Percentiles rank a stretch among this genome's conserved stretches.
Conservation (phyloP, 2,888 invertebrate species). For the Ectemnius cavifrons region DNA sequence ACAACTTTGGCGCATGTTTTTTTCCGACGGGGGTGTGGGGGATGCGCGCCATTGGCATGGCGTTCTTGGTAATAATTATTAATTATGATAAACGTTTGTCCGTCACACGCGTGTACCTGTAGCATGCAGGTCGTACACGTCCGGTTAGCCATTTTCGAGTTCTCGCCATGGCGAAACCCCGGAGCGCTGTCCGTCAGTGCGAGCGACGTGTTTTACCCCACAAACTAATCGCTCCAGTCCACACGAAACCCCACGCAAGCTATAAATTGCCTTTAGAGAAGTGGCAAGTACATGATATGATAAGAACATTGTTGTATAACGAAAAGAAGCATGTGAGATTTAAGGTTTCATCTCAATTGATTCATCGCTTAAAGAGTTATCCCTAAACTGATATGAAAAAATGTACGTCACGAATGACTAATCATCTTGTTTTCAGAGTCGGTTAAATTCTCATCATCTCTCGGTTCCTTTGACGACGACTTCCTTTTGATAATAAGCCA, state of each 20-base stretch:
- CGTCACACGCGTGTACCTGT: conserved; percentile 5
- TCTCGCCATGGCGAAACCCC: conserved; percentile 37
- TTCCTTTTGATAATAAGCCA: background rate
- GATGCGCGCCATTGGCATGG: too few species aligned
- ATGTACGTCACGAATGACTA: background rate
- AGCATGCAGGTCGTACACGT: too few species aligned
- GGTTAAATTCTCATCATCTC: background rate
- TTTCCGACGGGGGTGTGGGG: too few species aligned
- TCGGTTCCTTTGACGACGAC: background rate
- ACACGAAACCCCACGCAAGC: background rate
- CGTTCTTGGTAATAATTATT: conserved; percentile 37
- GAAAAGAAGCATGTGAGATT: too few species aligned
- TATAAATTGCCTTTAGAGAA: too few species aligned
- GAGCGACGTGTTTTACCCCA: conserved; percentile 42
- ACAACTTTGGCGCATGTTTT: too few species aligned
- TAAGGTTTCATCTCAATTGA: too few species aligned
- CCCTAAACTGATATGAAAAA: too few species aligned
- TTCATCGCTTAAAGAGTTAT: too few species aligned
- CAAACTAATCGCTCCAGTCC: conserved; percentile 40
- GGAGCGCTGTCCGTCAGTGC: conserved; percentile 51
- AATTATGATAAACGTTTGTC: conserved; percentile 40
- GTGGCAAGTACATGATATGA: too few species aligned
- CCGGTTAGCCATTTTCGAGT: conserved; percentile 31
- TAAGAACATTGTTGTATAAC: too few species aligned
- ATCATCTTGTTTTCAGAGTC: background rate